Evolutionary conservation across 2,888 invertebrate species (phyloP), one percentile per base, ranked within the genome.

Genomic region (Erynnis tages): DNA sequence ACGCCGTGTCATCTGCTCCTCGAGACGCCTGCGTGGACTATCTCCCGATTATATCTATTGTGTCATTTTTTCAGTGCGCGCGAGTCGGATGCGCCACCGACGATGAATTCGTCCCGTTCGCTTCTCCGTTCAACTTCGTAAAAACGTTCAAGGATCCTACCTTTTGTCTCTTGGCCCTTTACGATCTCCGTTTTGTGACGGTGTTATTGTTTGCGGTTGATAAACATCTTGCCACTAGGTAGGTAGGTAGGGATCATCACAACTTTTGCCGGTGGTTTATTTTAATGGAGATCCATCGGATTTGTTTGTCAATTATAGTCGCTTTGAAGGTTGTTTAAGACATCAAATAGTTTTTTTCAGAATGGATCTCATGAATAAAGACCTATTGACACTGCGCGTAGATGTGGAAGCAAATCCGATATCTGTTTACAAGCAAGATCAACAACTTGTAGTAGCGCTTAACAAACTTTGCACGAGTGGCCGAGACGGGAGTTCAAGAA

Each of bases 121-220:
- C 79, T 77, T 81, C 84, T 83, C 81, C 78, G 76, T 74, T 76
- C 80, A 76, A 79, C 79, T 83, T 81, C 71, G 81, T 87, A 86
- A 87, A 86, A 88, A 86, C 85, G 70, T 71, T 82, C 67, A 73
- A 82, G 79, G 73, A 85, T 79, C 81, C 78, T 74, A 72, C 71
- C 86, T 69, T 86, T 89, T 88, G 88, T 88, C 83, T 88, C 79
- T 72, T 76, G 82, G 77, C 75, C 82, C 84, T 83, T 88, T 88
- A 89, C 82, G 87, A 87, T 80, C 82, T 73, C 78, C 69, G 82
- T 85, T 84, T 87, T 88, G 83, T 85, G 79, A 79, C 69, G 85
- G 80, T 86, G 86, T 88, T 87, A 88, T 89, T 88, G 87, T 89
- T 88, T 87, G 86, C 79, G 84, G 86, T 82, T 80, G 88, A 88